A percentile compares a stretch with the other conserved stretches of the same genome.
These are phyloP conservation scores for Corvus moneduloides DNA, from an alignment of 2,113 vertebrate genomes.

Conservation along the genomic window DNA sequence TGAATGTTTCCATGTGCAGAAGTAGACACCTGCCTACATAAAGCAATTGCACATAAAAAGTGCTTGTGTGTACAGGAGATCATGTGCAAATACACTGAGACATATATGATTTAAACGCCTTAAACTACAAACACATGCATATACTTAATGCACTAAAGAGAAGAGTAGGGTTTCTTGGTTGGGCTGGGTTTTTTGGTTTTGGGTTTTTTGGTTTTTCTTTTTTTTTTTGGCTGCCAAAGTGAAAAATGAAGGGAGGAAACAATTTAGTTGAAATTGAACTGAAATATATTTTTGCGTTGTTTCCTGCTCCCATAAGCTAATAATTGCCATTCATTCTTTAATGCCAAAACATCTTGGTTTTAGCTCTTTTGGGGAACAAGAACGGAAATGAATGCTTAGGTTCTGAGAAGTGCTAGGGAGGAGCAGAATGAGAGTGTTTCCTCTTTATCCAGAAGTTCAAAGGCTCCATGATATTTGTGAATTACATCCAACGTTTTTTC, in stretches of 20 bases:
- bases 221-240: neutral
- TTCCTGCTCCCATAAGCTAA: neutral
- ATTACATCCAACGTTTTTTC: neutral
- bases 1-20: conserved; percentile 55
- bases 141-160: neutral
- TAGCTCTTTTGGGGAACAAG: neutral
- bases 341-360: neutral
- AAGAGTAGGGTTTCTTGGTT: neutral
- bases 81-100: neutral
- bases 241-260: conserved; percentile 50
- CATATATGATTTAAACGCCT: neutral
- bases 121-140: conserved; percentile 45
- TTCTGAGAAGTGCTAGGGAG: neutral
- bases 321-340: neutral
- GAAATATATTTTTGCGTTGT: conserved; percentile 23
- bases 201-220: too few relatives aligned
- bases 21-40: conserved; percentile 24
- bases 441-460: neutral
- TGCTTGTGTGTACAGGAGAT: neutral
- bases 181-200: too few relatives aligned
- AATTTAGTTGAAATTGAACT: conserved; percentile 31
- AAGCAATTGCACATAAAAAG: neutral
- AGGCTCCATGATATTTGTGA: neutral
- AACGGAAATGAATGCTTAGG: neutral
- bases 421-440: neutral